Base-by-base conservation (phyloP, 2,888 invertebrate genomes). In the Scaptomyza caliginosa region DNA sequence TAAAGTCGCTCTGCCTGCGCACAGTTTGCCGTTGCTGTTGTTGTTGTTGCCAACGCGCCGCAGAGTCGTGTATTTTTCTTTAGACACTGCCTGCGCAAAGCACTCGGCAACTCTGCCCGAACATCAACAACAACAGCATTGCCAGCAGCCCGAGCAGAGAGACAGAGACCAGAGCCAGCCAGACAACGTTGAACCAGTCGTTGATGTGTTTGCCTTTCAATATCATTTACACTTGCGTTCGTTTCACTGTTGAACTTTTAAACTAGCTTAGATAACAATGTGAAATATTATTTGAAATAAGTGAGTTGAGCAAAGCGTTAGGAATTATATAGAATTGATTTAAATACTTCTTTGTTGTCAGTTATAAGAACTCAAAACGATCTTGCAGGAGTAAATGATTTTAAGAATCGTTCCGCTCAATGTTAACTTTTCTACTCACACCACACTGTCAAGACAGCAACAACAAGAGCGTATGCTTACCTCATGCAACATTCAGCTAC, bases 401-500 rank as follows among this genome's bases (percentile, higher is more conserved):
- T 56, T 24, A 17, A 5, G 0, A 21, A 23, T 67, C 5, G 19
- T 54, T 67, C 52, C 49, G 65, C 80, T 77, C 50, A 46, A 57
- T 68, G 45, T 67, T 70, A 66, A 60, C 55, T 77, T 69, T 77
- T 76, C 64, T 43, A 73, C 77, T 72, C 72, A 63, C 72, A 68
- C 60, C 56, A 79, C 66, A 49, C 45, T 56, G 42, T 46, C 52
- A 74, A 26, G 24, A 26, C 34, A 50, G 30, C 67, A 67, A 36
- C 66, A 65, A 17, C 50, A 67, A 46, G 70, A 62, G 55, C 63
- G 80, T 81, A 64, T 74, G 86, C 86, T 86, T 83, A 86, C 86
- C 82, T 82, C 82, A 82, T 82, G 86, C 86, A 83, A 80, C 74
- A 74, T 74, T 70, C 74, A 77, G 69, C 55, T 74, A 74, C 58